Evolutionary conservation across 2,888 invertebrate species (phyloP), one percentile per base, ranked within the genome.

Genomic region (Exocentrus adspersus): DNA sequence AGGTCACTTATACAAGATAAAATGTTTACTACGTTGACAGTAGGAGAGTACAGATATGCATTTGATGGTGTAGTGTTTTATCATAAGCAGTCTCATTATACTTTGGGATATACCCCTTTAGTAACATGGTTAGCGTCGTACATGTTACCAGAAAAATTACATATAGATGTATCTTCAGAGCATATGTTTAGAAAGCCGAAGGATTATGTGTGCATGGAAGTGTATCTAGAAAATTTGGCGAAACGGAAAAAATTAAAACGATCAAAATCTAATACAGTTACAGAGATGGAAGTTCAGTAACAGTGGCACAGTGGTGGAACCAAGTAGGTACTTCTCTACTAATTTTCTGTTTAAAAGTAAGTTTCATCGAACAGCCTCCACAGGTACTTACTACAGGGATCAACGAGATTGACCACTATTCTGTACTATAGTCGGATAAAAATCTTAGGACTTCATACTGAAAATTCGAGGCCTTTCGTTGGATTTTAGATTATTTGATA

Each of bases 21-120:
- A 43, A 75, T 88, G 54, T 83, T 84, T 52, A 77, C 77, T 64
- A 63, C 72, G 1, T 78, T 84, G 71, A 71, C 58, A 75, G 80
- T 74, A 72, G 53, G 83, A 77, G 78, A 84, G 0, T 77, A 84
- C 62, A 64, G 64, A 6, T 85, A 89, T 0, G 70, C 81, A 51
- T 80, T 96, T 56, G 98, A 98, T 81, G 98, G 98, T 0, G 80
- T 97, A 32, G 83, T 98, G 57, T 98, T 98, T 83, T 98, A 93
- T 82, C 96, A 98, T 82, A 92, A 91, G 74, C 85, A 89, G 65
- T 89, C 90, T 0, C 89, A 90, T 72, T 98, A 98, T 69, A 69
- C 67, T n/a, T 68, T 69, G 51, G 95, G 94, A 1, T 82, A 86
- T 51, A 94, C 95, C 0, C 97, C 98, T 0, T 83, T 98, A 6